Evolutionary conservation across 2,888 invertebrate genomes (phyloP).

Genomic region (Hydroisotoma schaefferi): DNA sequence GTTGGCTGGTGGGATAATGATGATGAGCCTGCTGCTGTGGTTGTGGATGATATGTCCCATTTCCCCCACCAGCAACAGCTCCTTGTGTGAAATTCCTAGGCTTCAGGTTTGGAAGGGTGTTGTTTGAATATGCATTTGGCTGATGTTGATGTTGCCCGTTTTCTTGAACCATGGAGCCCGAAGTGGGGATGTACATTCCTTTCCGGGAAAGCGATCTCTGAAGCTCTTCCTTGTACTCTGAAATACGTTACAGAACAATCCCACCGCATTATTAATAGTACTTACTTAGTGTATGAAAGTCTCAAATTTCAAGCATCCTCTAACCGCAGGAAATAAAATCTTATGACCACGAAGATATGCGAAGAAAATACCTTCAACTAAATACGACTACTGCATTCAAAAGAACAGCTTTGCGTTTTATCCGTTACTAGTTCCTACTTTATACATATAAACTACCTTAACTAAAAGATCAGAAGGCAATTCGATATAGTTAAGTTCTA

Average conservation of each 20-base stretch:
- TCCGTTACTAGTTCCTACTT: no score
- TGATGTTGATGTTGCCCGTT: slow-evolving; percentile 22
- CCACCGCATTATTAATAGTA: slow-evolving; percentile 2
- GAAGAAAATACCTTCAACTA: no score
- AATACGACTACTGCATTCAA: no score
- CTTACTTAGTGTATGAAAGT: no score
- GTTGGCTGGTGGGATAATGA: slow-evolving; percentile 26
- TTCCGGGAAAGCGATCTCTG: slow-evolving; percentile 34
- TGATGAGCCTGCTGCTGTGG: slow-evolving; percentile 13
- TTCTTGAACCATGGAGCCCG: slow-evolving; percentile 27
- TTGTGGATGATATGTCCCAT: slow-evolving; percentile 15
- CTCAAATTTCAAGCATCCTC: no score
- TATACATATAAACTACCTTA: no score
- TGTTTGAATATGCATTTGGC: slow-evolving; percentile 22
- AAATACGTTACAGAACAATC: neutral
- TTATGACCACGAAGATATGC: no score
- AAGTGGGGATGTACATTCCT: slow-evolving; percentile 34
- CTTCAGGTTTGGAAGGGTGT: slow-evolving; percentile 29
- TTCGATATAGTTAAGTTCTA: no score
- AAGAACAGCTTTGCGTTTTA: neutral
- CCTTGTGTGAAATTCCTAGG: slow-evolving; percentile 17
- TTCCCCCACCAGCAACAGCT: slow-evolving; percentile 13
- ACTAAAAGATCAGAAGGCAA: no score
- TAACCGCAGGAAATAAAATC: no score
- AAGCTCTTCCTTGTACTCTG: slow-evolving; percentile 40